Evolutionary conservation across 2,113 vertebrate species (phyloP).

Genomic region (Echinops telfairi): DNA sequence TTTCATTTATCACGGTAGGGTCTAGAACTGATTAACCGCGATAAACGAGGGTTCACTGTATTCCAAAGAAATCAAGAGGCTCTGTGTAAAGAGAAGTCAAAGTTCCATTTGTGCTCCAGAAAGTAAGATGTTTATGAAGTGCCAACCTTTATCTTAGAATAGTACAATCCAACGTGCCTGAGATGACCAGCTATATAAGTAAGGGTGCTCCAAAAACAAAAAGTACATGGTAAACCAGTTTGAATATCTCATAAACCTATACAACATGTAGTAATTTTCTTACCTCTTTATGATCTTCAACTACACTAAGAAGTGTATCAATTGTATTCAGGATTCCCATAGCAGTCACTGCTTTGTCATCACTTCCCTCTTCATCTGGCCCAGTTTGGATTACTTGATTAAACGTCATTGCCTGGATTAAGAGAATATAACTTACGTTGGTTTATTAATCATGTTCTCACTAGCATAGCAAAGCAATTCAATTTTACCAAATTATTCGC

Average conservation of each 20-base stretch:
- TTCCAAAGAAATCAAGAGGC: neutral
- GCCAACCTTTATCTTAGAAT: neutral
- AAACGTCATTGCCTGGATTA: conserved; percentile 97
- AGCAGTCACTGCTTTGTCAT: conserved; percentile 99
- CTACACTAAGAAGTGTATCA: conserved; percentile 98
- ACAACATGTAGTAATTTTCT: conserved; percentile 70
- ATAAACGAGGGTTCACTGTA: no score
- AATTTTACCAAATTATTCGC: neutral
- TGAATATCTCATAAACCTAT: conserved; percentile 5
- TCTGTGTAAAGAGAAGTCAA: neutral
- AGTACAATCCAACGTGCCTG: neutral
- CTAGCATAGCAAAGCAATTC: neutral
- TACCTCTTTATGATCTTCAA: conserved; percentile 99
- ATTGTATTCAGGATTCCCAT: conserved; percentile 99
- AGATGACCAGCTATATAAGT: neutral
- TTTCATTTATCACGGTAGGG: no score
- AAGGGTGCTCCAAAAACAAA: neutral
- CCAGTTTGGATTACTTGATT: conserved; percentile 99
- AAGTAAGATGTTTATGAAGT: neutral
- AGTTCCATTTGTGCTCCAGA: neutral
- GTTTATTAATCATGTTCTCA: neutral
- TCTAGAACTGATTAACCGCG: no score
- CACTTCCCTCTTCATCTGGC: conserved; percentile 98
- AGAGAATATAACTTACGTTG: conserved; percentile 53
- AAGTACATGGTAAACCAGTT: neutral